Evolutionary conservation across 2,113 vertebrate genomes (phyloP).

Genomic region (Rynchops niger): DNA sequence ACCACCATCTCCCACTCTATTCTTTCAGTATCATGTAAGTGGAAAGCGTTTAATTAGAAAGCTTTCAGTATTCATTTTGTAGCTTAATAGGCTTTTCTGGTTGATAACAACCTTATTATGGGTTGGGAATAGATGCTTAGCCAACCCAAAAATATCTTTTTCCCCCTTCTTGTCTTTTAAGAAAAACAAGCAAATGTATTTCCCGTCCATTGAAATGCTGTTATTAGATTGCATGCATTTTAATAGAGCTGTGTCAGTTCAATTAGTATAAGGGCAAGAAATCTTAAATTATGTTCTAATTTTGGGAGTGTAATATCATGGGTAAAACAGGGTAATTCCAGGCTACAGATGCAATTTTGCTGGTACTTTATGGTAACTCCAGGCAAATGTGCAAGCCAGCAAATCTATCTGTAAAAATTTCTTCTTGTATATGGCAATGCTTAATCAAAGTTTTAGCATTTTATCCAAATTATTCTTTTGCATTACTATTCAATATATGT

Average conservation of each 20-base stretch:
- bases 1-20: conserved; percentile 32
- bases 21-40: conserved; percentile 70
- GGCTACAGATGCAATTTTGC: not conserved
- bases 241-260: conserved; percentile 14
- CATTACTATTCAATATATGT: not conserved
- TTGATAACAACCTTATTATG: conserved; percentile 75
- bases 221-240: conserved; percentile 45
- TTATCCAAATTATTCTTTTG: not conserved
- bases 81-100: conserved; percentile 70
- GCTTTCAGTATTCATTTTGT: conserved; percentile 75
- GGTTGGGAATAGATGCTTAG: conserved; percentile 66
- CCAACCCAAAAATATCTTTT: conserved; percentile 38
- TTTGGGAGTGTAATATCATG: not conserved
- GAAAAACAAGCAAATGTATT: conserved; percentile 47
- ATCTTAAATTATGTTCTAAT: not conserved
- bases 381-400: not conserved
- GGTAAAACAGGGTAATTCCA: not conserved
- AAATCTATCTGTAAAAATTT: not conserved
- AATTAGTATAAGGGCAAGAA: conserved; percentile 26
- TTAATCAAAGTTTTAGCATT: not conserved
- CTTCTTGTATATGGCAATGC: not conserved
- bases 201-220: not conserved
- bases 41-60: conserved; percentile 74
- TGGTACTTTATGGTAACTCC: not conserved
- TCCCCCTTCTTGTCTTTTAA: not conserved